These are phyloP conservation scores for Zaprionus davidi DNA, from an alignment of 1,140 invertebrate genomes.

Conservation along the genomic window DNA sequence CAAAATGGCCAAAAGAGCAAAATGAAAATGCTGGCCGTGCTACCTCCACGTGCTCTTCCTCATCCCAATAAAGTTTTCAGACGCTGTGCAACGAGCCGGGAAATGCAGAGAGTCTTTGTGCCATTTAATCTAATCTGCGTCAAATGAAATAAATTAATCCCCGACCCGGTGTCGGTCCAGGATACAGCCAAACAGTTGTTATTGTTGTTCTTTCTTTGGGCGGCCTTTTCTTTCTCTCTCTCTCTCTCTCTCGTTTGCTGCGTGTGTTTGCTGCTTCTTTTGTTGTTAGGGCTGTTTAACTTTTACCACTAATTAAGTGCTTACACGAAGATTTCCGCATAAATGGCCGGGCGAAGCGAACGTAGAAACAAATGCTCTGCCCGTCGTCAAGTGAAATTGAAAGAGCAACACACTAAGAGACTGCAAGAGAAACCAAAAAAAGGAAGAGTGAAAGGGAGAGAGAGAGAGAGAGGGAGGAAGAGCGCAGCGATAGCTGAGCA, in stretches of 20 bases:
- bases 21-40: constrained; percentile 26
- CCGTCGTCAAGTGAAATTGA: constrained; percentile 24
- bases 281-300: constrained; percentile 68
- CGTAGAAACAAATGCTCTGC: constrained; percentile 40
- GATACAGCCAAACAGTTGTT: constrained; percentile 45
- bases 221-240: background rate
- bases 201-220: constrained; percentile 43
- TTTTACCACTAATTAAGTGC: constrained; percentile 82
- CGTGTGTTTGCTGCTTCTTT: constrained; percentile 13
- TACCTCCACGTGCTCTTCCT: background rate
- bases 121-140: constrained; percentile 79
- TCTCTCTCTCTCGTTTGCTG: background rate
- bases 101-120: constrained; percentile 64
- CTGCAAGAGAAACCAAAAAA: background rate
- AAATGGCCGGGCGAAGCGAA: constrained; percentile 57
- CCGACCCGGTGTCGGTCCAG: constrained; percentile 39
- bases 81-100: constrained; percentile 35
- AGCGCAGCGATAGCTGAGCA: constrained; percentile 9
- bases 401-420: constrained; percentile 3
- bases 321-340: constrained; percentile 78
- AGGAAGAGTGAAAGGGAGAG: background rate
- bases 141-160: constrained; percentile 78
- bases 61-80: constrained; percentile 30
- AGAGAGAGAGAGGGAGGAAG: background rate
- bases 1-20: constrained; percentile 38